These are phyloP conservation scores for Lordiphosa stackelbergi DNA, from an alignment of 1,140 invertebrate species.

Conservation along the genomic window DNA sequence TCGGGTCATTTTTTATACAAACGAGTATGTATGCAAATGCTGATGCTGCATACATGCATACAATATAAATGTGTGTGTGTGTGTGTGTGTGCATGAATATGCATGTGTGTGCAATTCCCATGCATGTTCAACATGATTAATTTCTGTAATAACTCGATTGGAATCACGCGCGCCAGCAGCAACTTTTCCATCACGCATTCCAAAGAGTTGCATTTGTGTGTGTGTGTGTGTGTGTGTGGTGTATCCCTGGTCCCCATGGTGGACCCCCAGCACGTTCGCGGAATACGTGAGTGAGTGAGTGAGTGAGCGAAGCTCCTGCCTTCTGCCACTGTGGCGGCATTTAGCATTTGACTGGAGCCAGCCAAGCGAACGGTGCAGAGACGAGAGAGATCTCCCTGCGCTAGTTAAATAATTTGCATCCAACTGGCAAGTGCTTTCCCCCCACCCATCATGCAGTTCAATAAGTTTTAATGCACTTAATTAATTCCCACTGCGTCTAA, in stretches of 20 bases:
- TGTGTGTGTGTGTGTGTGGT: conserved; percentile 22
- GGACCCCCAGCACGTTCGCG: conserved; percentile 53
- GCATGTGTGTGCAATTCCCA: conserved; percentile 44
- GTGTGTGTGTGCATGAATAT: conserved; percentile 8
- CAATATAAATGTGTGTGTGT: conserved; percentile 4
- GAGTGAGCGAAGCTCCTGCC: conserved; percentile 2
- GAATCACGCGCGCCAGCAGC: conserved; percentile 73
- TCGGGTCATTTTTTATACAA: conserved; percentile 40
- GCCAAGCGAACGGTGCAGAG: conserved; percentile 25
- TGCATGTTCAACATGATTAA: conserved; percentile 75
- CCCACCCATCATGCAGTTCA: conserved; percentile 56
- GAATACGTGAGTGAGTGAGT: conserved; percentile 48
- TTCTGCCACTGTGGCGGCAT: conserved; percentile 55
- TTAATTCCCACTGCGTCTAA: conserved; percentile 59
- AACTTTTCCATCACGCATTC: conserved; percentile 72
- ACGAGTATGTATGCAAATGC: conserved; percentile 17
- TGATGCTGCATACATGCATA: conserved; percentile 19
- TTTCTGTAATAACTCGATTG: conserved; percentile 75
- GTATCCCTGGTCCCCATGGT: conserved; percentile 49
- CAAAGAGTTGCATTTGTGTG: conserved; percentile 28
- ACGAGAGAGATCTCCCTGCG: conserved; percentile 23
- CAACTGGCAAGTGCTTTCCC: conserved; percentile 26
- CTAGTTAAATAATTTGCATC: conserved; percentile 67
- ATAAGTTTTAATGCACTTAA: conserved; percentile 75
- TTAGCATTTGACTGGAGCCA: conserved; percentile 68